Percentiles rank a stretch among this genome's conserved stretches.
phyloP scores from a whole-genome alignment of 2,113 vertebrate genomes.

The Heteronetta atricapilla region DNA sequence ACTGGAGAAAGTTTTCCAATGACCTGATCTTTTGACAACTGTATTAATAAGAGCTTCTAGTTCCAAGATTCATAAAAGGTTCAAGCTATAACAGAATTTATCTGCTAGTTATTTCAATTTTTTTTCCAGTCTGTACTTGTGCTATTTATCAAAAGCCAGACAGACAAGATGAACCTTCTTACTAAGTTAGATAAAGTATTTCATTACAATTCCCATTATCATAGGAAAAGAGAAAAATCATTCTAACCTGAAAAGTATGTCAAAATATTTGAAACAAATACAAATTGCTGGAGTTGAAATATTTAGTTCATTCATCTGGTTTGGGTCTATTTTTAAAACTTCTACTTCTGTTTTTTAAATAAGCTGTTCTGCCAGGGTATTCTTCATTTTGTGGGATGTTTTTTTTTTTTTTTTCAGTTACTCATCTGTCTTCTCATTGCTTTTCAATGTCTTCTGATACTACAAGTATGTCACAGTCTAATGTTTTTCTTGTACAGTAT shows the following conservation, averaged over 20 bases:
- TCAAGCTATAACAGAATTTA: not conserved
- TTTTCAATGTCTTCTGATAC: not conserved
- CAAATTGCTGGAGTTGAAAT: constrained; percentile 1
- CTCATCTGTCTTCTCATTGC: not conserved
- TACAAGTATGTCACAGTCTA: not conserved
- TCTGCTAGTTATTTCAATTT: not conserved
- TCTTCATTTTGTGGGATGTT: not conserved
- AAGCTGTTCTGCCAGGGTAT: not conserved
- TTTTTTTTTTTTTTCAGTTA: not conserved
- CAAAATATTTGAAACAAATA: constrained; percentile 55
- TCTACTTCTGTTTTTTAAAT: not conserved
- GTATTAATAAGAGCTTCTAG: not conserved
- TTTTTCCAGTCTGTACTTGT: not conserved
- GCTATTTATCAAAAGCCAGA: constrained; percentile 18
- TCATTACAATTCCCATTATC: constrained; percentile 43
- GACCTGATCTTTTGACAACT: not conserved
- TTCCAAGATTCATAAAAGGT: not conserved
- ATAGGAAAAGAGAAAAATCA: not conserved
- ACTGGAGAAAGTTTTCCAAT: not conserved
- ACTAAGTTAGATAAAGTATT: constrained; percentile 17
- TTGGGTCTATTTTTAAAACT: not conserved
- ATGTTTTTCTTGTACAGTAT: not conserved
- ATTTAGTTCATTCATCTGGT: constrained; percentile 1
- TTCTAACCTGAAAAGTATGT: constrained; percentile 23
- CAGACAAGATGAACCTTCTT: constrained; percentile 7